These are phyloP conservation scores for Rhodophaea formosa DNA, from an alignment of 2,888 invertebrate genomes.

Conservation along the genomic window DNA sequence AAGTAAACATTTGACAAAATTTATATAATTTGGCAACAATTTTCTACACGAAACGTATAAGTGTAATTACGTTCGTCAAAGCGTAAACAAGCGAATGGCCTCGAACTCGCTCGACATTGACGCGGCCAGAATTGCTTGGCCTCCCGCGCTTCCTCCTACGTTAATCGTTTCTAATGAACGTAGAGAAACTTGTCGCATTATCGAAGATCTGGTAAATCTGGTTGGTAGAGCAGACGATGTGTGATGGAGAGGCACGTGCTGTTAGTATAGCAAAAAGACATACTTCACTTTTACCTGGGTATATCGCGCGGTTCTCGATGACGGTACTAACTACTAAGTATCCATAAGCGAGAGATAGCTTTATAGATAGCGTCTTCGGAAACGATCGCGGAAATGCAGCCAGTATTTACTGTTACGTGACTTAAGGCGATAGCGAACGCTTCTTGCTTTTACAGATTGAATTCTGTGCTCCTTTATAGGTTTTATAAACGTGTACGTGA, in stretches of 20 bases:
- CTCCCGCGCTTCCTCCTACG: slow-evolving; percentile 32
- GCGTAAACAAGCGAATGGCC: slow-evolving; percentile 61
- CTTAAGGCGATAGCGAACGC: too few relatives aligned
- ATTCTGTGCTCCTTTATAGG: too few relatives aligned
- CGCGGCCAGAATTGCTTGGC: slow-evolving; percentile 45
- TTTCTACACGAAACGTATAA: slow-evolving; percentile 44
- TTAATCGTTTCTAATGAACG: slow-evolving; percentile 25
- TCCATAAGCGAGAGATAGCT: too few relatives aligned
- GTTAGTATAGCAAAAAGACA: slow-evolving; percentile 38
- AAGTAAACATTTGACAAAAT: slow-evolving; percentile 29
- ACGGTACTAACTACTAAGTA: slow-evolving; percentile 33
- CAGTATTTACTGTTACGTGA: neutral
- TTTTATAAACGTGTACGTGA: too few relatives aligned
- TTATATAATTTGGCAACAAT: slow-evolving; percentile 58
- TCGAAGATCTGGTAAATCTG: slow-evolving; percentile 35
- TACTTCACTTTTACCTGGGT: slow-evolving; percentile 56
- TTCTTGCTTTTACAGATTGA: too few relatives aligned
- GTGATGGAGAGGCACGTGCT: slow-evolving; percentile 36
- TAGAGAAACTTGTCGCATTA: slow-evolving; percentile 25
- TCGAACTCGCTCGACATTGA: slow-evolving; percentile 61
- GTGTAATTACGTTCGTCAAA: slow-evolving; percentile 52
- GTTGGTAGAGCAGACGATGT: slow-evolving; percentile 23
- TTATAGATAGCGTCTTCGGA: slow-evolving; percentile 36
- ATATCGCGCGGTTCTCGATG: slow-evolving; percentile 50
- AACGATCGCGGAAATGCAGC: slow-evolving; percentile 31